Conservation (phyloP, 2,113 vertebrate species). For the Calidris pugnax region DNA sequence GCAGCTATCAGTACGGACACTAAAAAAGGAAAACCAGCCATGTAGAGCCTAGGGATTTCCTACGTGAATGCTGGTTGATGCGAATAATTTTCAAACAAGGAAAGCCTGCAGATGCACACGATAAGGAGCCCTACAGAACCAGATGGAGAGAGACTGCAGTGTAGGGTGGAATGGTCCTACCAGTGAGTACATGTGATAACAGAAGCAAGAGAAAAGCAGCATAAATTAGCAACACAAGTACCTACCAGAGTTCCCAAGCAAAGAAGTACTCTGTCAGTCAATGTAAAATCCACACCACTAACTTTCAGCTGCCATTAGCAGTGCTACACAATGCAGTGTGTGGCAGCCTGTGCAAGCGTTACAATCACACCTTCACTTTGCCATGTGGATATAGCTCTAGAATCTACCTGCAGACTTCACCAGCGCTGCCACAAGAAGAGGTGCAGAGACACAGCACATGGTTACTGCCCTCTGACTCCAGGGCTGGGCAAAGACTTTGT, state of each 20-base stretch:
- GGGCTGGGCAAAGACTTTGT: neutral
- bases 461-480: neutral
- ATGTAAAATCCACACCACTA: neutral
- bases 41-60: neutral
- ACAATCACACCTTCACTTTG: neutral
- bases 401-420: neutral
- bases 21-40: neutral
- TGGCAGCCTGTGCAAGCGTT: neutral
- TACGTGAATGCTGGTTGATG: neutral
- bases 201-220: neutral
- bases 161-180: neutral
- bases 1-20: neutral
- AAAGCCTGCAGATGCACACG: neutral
- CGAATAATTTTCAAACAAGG: neutral
- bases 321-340: rapidly evolving
- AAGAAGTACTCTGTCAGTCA: neutral
- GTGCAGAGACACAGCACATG: neutral
- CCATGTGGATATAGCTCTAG: neutral
- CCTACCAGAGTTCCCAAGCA: neutral
- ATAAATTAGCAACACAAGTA: neutral
- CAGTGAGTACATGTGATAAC: neutral
- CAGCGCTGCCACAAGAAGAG: rapidly evolving
- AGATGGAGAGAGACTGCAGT: neutral
- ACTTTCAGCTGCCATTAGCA: neutral
- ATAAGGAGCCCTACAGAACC: neutral